Evolutionary conservation across 2,113 vertebrate species (phyloP), one percentile per base, ranked within the genome.

Genomic region (Chauna torquata): DNA sequence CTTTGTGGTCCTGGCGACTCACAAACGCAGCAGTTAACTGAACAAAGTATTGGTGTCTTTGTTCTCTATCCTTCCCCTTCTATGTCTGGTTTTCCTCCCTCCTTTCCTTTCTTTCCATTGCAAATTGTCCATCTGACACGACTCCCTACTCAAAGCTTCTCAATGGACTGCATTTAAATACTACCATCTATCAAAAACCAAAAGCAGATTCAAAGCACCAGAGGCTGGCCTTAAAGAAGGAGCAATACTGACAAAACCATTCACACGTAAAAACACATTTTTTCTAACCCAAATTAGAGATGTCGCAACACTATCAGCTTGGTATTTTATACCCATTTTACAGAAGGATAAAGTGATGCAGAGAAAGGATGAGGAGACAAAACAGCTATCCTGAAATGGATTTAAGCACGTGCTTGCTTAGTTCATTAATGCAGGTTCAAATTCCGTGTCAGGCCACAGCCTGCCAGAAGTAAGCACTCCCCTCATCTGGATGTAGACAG

Each of bases 341-440:
- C 23, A 86, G 62, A 92, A 86, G 13, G 28, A 11, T 62, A 42
- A 94, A 92, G 50, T 28, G 15, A 90, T 77, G 45, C 27, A 92
- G 45, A 75, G 25, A 87, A 76, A 74, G 24, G 75, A 85, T 50
- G 65, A 0, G 0, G 38, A 90, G 27, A 40, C 6, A 74, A 54
- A 89, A 82, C 49, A 4, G 5, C 71, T 83, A n/a, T 36, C n/a
- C 66, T 78, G 84, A 91, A 90, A 88, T 40, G 50, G 49, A 72
- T 76, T 82, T 90, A 85, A 91, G 25, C 40, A 58, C 88, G 69
- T 79, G 70, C 62, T 92, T 84, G 61, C 54, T 66, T 68, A 77
- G 40, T 77, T 95, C 81, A 76, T 91, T 89, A 96, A 89, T 38
- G 40, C 18, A 72, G 52, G 58, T 84, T 88, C 86, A 87, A 88